These are phyloP conservation scores for Sebastes nivosus DNA, from an alignment of 2,797 vertebrate genomes.

Conservation along the genomic window DNA sequence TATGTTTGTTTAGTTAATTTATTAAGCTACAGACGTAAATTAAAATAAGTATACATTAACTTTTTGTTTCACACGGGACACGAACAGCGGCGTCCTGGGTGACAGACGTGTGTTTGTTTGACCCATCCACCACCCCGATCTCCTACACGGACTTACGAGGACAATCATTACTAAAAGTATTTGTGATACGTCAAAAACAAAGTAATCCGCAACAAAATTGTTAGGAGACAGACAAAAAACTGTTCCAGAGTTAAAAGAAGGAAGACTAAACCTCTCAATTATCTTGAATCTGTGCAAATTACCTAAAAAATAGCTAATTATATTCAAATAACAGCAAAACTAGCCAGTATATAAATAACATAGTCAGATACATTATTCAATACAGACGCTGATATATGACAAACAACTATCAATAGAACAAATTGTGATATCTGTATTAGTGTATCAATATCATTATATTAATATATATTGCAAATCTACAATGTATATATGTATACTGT, in stretches of 20 bases:
- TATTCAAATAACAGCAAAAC: neutral
- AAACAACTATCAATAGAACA: neutral
- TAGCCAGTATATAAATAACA: neutral
- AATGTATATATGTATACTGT: neutral
- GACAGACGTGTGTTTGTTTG: neutral
- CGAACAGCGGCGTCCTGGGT: neutral
- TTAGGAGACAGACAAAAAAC: neutral
- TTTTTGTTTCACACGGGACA: neutral
- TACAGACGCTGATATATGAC: neutral
- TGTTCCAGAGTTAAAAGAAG: neutral
- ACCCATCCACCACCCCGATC: neutral
- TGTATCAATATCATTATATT: neutral
- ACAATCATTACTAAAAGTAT: neutral
- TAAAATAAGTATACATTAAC: accelerated
- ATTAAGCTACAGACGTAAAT: neutral
- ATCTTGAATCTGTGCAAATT: neutral
- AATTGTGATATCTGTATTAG: neutral
- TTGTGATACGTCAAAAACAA: too few species aligned
- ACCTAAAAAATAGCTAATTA: neutral
- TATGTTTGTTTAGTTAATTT: neutral
- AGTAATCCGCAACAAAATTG: too few species aligned
- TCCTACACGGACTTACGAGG: too few species aligned
- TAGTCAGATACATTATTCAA: neutral
- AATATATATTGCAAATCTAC: neutral
- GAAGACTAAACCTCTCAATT: neutral